Evolutionary conservation across 2,888 invertebrate genomes (phyloP), one percentile per base, ranked within the genome.

Genomic region (Tenodera sinensis): DNA sequence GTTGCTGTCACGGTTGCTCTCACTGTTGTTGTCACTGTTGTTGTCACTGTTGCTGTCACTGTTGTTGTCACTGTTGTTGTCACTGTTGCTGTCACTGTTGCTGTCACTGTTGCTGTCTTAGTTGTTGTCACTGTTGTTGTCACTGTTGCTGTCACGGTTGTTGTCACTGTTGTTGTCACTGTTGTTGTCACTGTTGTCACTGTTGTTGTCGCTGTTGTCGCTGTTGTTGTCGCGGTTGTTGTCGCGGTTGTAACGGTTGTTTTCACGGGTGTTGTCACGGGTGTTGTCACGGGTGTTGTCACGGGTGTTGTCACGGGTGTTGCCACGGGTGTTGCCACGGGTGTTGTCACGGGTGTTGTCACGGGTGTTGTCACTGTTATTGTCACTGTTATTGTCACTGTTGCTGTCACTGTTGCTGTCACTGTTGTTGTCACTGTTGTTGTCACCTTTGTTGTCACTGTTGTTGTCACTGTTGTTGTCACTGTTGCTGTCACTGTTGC

Each of bases 101-200:
- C 87, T 81, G 82, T 86, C 84, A 81, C 84, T 6, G 82, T 87
- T 34, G 1, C 86, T 81, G 34, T 87, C 87, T 3, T 82, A 28
- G 15, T 89, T 86, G 1, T 83, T 81, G 71, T 89, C 89, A 28
- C 89, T 89, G 30, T 88, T 86, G 12, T n/a, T n/a, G n/a, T n/a
- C n/a, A n/a, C n/a, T n/a, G n/a, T n/a, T n/a, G n/a, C n/a, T n/a
- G n/a, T n/a, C n/a, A n/a, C n/a, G n/a, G n/a, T n/a, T n/a, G n/a
- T n/a, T n/a, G n/a, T n/a, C n/a, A n/a, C n/a, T n/a, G n/a, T n/a
- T n/a, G n/a, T n/a, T n/a, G n/a, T n/a, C n/a, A n/a, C n/a, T n/a
- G n/a, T n/a, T n/a, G n/a, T 81, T 89, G 28, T 85, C 89, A 14
- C 71, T 87, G 85, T 89, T 83, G 6, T 82, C 82, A 34, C 82